Evolutionary conservation across 2,113 vertebrate genomes (phyloP), one percentile per base, ranked within the genome.

Genomic region (Philantomba maxwellii): DNA sequence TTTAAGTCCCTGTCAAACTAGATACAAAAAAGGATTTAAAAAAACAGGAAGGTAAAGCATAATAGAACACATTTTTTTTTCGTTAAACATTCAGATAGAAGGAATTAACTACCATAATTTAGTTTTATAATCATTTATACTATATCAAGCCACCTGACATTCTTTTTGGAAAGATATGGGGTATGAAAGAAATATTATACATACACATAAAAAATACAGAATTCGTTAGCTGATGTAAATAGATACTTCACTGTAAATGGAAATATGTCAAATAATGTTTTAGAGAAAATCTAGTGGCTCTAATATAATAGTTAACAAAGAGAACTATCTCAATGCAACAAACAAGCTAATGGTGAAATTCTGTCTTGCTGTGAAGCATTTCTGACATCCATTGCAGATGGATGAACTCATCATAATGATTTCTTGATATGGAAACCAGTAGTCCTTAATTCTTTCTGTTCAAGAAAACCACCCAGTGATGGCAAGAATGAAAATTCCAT

Each of bases 91-190:
- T 60, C 30, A 80, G 47, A 90, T 8, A 58, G 60, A 64, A 2
- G 25, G 4, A 82, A 17, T 62, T 36, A 87, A 73, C 28, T 82
- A 8, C 1, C 21, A 91, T 96, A 96, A 95, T 97, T 97, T 96
- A 98, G 93, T 95, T 96, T 96, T 98, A 33, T 66, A 93, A 95
- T 98, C 87, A 97, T 97, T 97, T 97, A 91, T 94, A 8, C 66
- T 96, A 2, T 75, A 53, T 87, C 47, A 94, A 85, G 12, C 14
- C 78, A 82, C 45, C 21, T 85, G 30, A 87, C 5, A 26, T 53
- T 75, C 2, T 58, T 87, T 95, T 90, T 80, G 17, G 25, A 78
- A 89, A 64, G 7, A 87, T 64, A 81, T 13, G 3, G 7, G 3
- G 0, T 93, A 88, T 39, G 15, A 64, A 45, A 93, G 7, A 81